phyloP scores from a whole-genome alignment of 1,140 invertebrate genomes.

The Drosophila sp. region DNA sequence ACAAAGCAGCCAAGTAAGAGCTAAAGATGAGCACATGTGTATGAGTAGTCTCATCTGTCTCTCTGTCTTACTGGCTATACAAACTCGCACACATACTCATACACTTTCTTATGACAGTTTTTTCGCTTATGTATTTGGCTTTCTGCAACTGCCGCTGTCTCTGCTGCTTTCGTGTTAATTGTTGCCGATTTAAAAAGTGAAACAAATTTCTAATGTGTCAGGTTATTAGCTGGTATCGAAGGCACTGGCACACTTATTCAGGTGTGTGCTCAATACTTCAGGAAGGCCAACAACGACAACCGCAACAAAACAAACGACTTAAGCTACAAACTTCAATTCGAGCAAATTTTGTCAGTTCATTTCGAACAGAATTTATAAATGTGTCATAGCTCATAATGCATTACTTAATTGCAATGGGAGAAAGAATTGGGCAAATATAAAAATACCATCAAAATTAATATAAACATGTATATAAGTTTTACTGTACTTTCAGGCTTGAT shows the following conservation, averaged over 20 bases:
- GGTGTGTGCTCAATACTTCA: conserved; percentile 36
- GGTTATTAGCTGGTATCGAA: conserved; percentile 71
- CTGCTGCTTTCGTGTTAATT: conserved; percentile 61
- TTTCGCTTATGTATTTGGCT: conserved; percentile 35
- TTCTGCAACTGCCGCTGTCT: conserved; percentile 15
- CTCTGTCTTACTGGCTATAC: conserved; percentile 7
- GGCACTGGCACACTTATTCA: conserved; percentile 45
- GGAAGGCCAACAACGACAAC: not conserved
- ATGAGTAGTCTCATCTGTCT: conserved; percentile 11
- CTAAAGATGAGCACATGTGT: conserved; percentile 51
- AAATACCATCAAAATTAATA: too few species aligned
- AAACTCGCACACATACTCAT: conserved; percentile 14
- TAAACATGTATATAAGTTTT: too few species aligned
- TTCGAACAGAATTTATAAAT: too few species aligned
- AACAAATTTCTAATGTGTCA: conserved; percentile 78
- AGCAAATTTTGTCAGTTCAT: not conserved
- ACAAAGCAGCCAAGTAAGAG: conserved; percentile 55
- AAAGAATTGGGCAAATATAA: too few species aligned
- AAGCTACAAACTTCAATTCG: conserved; percentile 41
- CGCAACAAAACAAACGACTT: conserved; percentile 41
- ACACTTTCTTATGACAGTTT: conserved; percentile 77
- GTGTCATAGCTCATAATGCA: too few species aligned
- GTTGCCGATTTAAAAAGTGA: conserved; percentile 76
- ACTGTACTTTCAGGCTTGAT: too few species aligned
- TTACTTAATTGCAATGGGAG: too few species aligned